phyloP scores from a whole-genome alignment of 2,888 invertebrate species.

The Lordiphosa andalusiaca region DNA sequence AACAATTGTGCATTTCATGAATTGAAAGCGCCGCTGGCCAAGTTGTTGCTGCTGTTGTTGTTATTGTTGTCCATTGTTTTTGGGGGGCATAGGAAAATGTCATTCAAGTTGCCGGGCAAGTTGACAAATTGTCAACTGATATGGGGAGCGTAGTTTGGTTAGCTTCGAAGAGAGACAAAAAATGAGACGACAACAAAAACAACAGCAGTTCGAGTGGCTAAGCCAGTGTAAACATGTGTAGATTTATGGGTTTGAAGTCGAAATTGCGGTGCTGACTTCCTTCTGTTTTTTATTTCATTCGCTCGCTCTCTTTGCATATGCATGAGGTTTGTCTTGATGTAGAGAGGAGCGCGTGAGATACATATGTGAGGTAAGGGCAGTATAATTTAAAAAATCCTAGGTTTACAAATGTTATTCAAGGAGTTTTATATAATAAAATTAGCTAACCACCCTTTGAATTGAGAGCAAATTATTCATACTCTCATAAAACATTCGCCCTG shows the following conservation, averaged over 20 bases:
- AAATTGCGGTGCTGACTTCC: conserved; percentile 27
- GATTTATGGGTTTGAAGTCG: conserved; percentile 52
- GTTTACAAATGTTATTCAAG: too few species aligned
- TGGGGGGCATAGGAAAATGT: conserved; percentile 52
- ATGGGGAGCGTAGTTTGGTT: conserved; percentile 37
- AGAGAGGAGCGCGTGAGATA: conserved; percentile 3
- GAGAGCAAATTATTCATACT: too few species aligned
- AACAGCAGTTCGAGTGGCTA: conserved; percentile 36
- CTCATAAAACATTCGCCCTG: too few species aligned
- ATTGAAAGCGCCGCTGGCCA: conserved; percentile 49
- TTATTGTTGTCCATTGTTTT: conserved; percentile 53
- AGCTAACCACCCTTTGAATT: too few species aligned
- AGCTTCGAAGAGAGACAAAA: conserved; percentile 5
- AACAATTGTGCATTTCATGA: conserved; percentile 73
- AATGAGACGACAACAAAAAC: conserved; percentile 6
- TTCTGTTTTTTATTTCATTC: conserved; percentile 28
- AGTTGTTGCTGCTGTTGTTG: conserved; percentile 28
- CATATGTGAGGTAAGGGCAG: too few species aligned
- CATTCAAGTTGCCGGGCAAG: conserved; percentile 62
- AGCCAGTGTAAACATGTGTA: conserved; percentile 57
- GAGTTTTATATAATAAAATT: too few species aligned
- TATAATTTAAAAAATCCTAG: too few species aligned
- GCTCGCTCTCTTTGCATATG: conserved; percentile 28
- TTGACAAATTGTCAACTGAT: conserved; percentile 74
- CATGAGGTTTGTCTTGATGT: conserved; percentile 12